phyloP scores from a whole-genome alignment of 1,140 invertebrate species.

The Diploscapter pachys region DNA sequence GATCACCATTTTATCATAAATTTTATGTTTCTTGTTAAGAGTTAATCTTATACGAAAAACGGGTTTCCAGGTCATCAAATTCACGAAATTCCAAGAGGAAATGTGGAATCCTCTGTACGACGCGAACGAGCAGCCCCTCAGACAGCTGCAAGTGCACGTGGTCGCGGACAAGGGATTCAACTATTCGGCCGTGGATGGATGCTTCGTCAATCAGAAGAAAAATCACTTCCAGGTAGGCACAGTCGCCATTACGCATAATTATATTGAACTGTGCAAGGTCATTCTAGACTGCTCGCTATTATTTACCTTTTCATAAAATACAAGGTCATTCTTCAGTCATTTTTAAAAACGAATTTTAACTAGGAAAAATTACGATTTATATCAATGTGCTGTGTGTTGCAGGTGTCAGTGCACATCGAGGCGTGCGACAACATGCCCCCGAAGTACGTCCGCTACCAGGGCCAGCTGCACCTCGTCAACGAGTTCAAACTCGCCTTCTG shows the following conservation, averaged over 20 bases:
- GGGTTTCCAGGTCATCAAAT: slow-evolving; percentile 37
- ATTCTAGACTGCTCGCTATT: not conserved
- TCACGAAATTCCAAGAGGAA: slow-evolving; percentile 44
- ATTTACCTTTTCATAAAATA: no score
- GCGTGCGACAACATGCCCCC: slow-evolving; percentile 39
- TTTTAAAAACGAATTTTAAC: no score
- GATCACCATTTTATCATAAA: no score
- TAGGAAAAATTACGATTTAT: not conserved
- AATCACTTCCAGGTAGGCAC: slow-evolving; percentile 60
- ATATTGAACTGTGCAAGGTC: not conserved
- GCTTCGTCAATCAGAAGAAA: slow-evolving; percentile 99
- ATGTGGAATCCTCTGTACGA: slow-evolving; percentile 46
- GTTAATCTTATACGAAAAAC: not conserved
- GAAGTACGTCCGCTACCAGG: slow-evolving; percentile 40
- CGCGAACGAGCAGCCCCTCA: slow-evolving; percentile 30
- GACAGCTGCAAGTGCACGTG: slow-evolving; percentile 42
- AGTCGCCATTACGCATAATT: not conserved
- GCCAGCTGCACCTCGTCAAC: slow-evolving; percentile 67
- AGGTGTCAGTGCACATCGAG: slow-evolving; percentile 69
- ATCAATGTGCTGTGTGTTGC: slow-evolving; percentile 67
- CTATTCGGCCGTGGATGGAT: slow-evolving; percentile 70
- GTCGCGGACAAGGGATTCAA: slow-evolving; percentile 59
- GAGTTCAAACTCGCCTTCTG: slow-evolving; percentile 92
- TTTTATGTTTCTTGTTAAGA: no score
- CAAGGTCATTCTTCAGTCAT: no score